These are phyloP conservation scores for Heliconius hortense DNA, from an alignment of 2,888 invertebrate genomes.

Conservation along the genomic window DNA sequence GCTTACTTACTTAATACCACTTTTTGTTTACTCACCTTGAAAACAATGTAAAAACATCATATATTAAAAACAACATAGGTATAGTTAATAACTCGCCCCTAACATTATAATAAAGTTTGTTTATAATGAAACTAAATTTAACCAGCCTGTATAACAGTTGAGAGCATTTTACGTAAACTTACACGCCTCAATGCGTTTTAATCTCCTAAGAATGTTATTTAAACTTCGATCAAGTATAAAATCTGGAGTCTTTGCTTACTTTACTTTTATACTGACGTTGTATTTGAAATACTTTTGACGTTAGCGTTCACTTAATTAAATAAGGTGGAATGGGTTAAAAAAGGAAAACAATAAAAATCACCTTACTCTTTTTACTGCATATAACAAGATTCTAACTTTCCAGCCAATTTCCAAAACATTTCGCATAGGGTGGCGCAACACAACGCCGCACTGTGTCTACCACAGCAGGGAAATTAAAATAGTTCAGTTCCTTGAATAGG, in stretches of 20 bases:
- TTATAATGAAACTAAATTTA: not conserved
- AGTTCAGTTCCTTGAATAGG: no score
- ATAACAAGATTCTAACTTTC: no score
- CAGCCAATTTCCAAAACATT: no score
- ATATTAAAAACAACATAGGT: no score
- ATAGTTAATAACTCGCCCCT: no score
- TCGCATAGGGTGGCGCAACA: no score
- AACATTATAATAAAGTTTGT: not conserved
- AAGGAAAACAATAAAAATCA: not conserved
- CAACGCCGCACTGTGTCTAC: no score
- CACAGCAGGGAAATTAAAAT: no score
- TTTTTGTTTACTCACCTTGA: not conserved
- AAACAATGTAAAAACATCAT: not conserved
- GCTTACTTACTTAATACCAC: no score
- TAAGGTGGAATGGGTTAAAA: not conserved
- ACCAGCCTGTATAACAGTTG: not conserved
- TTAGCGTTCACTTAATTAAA: not conserved
- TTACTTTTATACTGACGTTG: not conserved
- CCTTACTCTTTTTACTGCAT: no score
- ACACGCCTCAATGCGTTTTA: conserved; percentile 37
- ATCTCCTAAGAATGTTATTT: conserved; percentile 30
- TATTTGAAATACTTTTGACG: conserved; percentile 13
- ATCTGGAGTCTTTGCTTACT: conserved; percentile 10
- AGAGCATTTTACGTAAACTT: conserved; percentile 21
- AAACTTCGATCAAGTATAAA: conserved; percentile 18